Base-by-base conservation (phyloP, 2,888 invertebrate genomes). In the Drosophila pegasa region DNA sequence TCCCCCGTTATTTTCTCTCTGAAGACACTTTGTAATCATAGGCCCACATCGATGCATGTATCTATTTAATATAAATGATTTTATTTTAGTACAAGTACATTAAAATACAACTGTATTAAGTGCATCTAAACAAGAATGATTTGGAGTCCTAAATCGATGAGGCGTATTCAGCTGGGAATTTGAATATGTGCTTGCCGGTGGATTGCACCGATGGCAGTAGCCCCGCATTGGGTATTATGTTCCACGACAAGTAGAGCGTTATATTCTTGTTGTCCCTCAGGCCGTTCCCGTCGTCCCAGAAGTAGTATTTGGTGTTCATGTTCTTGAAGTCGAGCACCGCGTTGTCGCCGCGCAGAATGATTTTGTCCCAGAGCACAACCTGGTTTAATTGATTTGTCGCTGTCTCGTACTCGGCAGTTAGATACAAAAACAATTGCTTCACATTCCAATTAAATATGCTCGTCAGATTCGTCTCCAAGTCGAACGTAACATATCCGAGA, bases 251-350 rank as follows among this genome's bases (percentile, higher is more conserved):
- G n/a, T 96, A 96, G 63, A 99, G 93, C 0, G 98, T 98, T 14
- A 99, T 96, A 92, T 99, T 99, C 90, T 95, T 95, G 93, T 99
- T 98, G 63, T 95, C 97, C 91, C 95, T 97, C 54, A 99, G 94
- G 83, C 99, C 98, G 93, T 97, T 97, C 68, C 99, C 99, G 93
- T 99, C 99, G 94, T 99, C 99, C 97, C 98, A 98, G 93, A 99
- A 99, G 91, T 99, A 99, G 93, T 99, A 99, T 91, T 99, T 99
- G 2, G 98, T 97, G 92, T 98, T 97, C 94, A 98, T 96, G 89
- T 97, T 98, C 91, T 97, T 97, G 90, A 97, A 97, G 91, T 98
- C 97, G 67, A 99, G 92, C 10, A 96, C 93, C n/a, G 99, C 96
- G 93, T 98, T 97, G 92, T 99, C 98, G 56, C 98, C 98, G 88